Conservation (phyloP, 2,797 vertebrate genomes). For the Remorina albescens region DNA sequence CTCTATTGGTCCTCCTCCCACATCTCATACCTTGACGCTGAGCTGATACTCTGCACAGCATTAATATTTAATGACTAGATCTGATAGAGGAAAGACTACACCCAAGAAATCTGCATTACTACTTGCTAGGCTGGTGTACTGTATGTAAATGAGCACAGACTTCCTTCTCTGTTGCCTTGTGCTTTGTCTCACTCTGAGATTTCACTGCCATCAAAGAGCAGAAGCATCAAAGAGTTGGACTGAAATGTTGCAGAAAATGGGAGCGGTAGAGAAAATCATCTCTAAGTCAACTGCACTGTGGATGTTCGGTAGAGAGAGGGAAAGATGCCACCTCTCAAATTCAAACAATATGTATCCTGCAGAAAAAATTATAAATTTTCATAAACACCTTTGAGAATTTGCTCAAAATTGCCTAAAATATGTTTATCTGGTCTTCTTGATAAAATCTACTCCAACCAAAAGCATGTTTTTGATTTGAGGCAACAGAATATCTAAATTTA, state of each 20-base stretch:
- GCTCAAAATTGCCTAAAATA: background rate
- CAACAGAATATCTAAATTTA: background rate
- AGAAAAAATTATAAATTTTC: background rate
- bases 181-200: slow-evolving; percentile 16
- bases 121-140: slow-evolving; percentile 3
- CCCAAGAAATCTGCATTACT: slow-evolving; percentile 31
- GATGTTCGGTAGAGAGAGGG: background rate
- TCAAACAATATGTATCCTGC: background rate
- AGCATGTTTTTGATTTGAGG: background rate
- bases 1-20: slow-evolving; percentile 37
- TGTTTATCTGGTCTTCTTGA: background rate
- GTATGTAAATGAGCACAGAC: slow-evolving; percentile 61
- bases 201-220: slow-evolving; percentile 49
- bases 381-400: background rate
- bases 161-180: slow-evolving; percentile 27
- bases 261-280: slow-evolving; percentile 1
- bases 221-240: slow-evolving; percentile 55
- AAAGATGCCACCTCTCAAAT: background rate
- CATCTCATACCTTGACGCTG: slow-evolving; percentile 53
- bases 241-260: slow-evolving; percentile 37
- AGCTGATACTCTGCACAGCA: slow-evolving; percentile 32
- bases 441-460: background rate
- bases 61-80: slow-evolving; percentile 64
- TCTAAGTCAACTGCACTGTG: slow-evolving; percentile 1
- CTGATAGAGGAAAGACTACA: slow-evolving; percentile 33